These are phyloP conservation scores for Spea multiplicata DNA, from an alignment of 2,113 vertebrate species.

Conservation along the genomic window DNA sequence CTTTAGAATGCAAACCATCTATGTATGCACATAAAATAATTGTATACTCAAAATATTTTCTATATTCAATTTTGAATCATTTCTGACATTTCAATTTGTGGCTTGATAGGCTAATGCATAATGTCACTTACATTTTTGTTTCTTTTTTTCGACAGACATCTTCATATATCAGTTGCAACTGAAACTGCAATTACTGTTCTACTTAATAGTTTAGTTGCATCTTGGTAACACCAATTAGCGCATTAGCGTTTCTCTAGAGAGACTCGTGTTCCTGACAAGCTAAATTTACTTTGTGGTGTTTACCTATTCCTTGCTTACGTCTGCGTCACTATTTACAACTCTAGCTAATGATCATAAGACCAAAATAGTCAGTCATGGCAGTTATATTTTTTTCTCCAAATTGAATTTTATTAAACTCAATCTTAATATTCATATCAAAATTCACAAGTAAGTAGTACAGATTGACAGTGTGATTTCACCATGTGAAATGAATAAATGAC, in stretches of 20 bases:
- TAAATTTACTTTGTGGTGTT: constrained; percentile 39
- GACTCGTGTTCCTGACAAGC: constrained; percentile 28
- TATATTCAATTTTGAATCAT: no score
- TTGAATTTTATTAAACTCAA: no score
- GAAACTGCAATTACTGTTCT: constrained; percentile 32
- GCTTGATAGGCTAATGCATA: neutral
- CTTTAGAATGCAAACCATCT: no score
- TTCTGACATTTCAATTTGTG: no score
- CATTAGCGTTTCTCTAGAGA: constrained; percentile 31
- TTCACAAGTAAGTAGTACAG: no score
- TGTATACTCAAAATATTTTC: no score
- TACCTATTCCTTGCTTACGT: constrained; percentile 16
- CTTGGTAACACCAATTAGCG: constrained; percentile 39
- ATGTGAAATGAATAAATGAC: no score
- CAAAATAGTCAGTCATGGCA: neutral
- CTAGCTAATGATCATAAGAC: constrained; percentile 1
- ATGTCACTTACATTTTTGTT: neutral
- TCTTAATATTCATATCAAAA: no score
- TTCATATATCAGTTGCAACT: neutral
- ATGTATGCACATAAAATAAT: no score
- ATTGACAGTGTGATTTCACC: no score
- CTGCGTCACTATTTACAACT: constrained; percentile 5
- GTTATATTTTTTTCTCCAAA: neutral
- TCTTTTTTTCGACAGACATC: neutral
- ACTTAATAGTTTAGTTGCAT: constrained; percentile 20